Base-by-base conservation (phyloP, 2,888 invertebrate genomes). In the Plagodis dolabraria region DNA sequence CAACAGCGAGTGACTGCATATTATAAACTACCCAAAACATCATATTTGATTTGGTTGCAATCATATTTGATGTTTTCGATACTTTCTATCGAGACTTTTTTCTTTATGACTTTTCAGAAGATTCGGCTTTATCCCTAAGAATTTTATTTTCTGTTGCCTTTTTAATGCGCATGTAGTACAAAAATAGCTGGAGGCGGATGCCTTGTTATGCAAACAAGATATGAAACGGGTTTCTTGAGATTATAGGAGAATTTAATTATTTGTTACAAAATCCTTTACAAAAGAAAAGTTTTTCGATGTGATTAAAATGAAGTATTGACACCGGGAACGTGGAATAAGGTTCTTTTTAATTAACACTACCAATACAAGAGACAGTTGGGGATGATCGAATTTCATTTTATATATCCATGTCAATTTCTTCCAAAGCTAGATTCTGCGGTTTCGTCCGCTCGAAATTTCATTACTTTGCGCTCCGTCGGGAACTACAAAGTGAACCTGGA, bases 101-200 rank as follows among this genome's bases (percentile, higher is more conserved):
- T 61, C 43, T 67, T 65, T 65, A 66, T 64, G 47, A 54, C 60
- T 57, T 60, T 46, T 34, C 33, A 10, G 33, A 61, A 49, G 46
- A 53, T 22, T n/a, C 33, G 40, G 42, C 47, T n/a, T 47, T 67
- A 65, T 70, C 54, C 55, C 59, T 57, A 47, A 56, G 50, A 35
- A 60, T 67, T 71, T 73, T 65, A 53, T 74, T 53, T 74, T 65
- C 53, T 59, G 65, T 66, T 69, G 60, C 62, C 62, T 79, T 79
- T 78, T 77, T 76, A 80, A 80, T 79, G 73, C 67, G 61, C 67
- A 65, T 74, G 36, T 57, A 47, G 53, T 58, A 59, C 60, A 53
- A 62, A 63, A 67, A 75, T 72, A 59, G 71, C 83, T 74, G 33
- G 53, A 54, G 71, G 81, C 71, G 65, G 67, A 65, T n/a, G 66